Evolutionary conservation across 2,113 vertebrate species (phyloP), one percentile per base, ranked within the genome.

Genomic region (Sorex fumeus): DNA sequence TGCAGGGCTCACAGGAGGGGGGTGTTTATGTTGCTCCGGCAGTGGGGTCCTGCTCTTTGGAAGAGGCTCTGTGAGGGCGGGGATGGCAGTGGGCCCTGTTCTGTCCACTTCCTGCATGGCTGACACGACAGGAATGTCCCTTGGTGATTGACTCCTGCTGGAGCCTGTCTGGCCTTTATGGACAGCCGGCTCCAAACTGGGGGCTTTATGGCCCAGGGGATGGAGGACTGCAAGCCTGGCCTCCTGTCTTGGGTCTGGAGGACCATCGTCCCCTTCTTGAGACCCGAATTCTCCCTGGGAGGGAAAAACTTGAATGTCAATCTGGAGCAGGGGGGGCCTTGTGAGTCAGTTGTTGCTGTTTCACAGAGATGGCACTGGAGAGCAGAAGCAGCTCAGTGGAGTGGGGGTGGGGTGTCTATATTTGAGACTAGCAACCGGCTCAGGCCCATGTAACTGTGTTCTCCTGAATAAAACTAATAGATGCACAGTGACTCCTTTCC

Each of bases 381-480:
- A 32, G 45, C 32, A 70, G 82, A 87, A 25, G 10, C 19, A 81
- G 62, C 18, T 60, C 2, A 21, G 57, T 60, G 57, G 57, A 4
- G 57, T 60, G 2, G 16, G 57, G 16, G 57, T 3, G 53, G 53
- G 53, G 53, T 57, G 57, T 60, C 57, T 60, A 19, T 23, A 36
- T 83, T 81, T 36, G 34, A 80, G 81, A 82, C 25, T 9, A 74
- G 34, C 12, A 76, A 53, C 34, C n/a, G n/a, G n/a, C 69, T 77
- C 8, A 60, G 45, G 6, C 7, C 30, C n/a, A 36, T 78, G n/a
- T 32, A 72, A 25, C 10, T 4, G 57, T 66, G 40, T 2, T 23
- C 85, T 25, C 57, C 36, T 77, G 70, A 89, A 81, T 32, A 93
- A 53, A 78, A 60, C 53, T 23, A 70, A 57, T 75, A 71, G 21